Percentiles rank a stretch among this genome's conserved stretches.
These are phyloP conservation scores for Cheilosia soror DNA, from an alignment of 2,888 invertebrate genomes.

Conservation along the genomic window DNA sequence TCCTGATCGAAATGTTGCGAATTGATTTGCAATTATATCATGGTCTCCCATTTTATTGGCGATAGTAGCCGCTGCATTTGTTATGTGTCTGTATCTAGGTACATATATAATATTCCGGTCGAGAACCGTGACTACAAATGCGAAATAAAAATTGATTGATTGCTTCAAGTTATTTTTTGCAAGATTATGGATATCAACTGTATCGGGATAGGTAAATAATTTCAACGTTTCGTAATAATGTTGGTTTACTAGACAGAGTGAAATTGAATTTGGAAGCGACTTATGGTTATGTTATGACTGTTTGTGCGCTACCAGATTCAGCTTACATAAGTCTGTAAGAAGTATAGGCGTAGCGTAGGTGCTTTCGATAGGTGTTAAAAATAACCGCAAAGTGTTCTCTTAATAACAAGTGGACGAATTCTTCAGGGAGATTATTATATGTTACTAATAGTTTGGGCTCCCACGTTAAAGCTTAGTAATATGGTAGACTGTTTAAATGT, in stretches of 20 bases:
- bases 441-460: too few species aligned
- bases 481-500: too few species aligned
- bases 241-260: slow-evolving; percentile 7
- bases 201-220: slow-evolving; percentile 34
- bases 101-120: not conserved
- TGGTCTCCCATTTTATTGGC: slow-evolving; percentile 42
- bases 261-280: slow-evolving; percentile 25
- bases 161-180: slow-evolving; percentile 30
- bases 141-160: slow-evolving; percentile 46
- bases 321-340: not conserved
- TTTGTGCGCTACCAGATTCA: not conserved
- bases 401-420: too few species aligned
- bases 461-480: too few species aligned
- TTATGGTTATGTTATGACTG: not conserved
- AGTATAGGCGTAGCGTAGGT: not conserved
- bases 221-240: slow-evolving; percentile 42
- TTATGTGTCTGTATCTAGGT: not conserved
- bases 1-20: slow-evolving; percentile 65
- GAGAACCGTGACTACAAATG: slow-evolving; percentile 52
- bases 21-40: slow-evolving; percentile 69
- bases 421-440: too few species aligned
- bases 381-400: too few species aligned
- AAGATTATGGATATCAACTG: slow-evolving; percentile 37
- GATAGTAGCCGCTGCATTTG: not conserved
- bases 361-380: not conserved